These are phyloP conservation scores for Thamnaconus septentrionalis DNA, from an alignment of 2,113 vertebrate genomes.

Conservation along the genomic window DNA sequence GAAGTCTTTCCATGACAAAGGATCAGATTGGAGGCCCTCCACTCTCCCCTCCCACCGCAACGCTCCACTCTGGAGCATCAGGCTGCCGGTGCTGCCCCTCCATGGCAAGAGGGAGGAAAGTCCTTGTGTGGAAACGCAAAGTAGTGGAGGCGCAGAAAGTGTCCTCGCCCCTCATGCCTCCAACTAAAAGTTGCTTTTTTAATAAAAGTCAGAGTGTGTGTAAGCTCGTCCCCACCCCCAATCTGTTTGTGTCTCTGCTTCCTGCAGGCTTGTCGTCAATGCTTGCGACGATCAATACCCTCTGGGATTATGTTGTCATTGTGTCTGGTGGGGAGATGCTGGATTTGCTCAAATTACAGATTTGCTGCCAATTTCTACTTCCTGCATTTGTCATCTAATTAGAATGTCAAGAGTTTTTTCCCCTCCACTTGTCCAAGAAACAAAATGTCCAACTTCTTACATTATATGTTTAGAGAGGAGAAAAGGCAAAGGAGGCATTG, in stretches of 20 bases:
- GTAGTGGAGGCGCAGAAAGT: not conserved
- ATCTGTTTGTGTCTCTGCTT: too few species aligned
- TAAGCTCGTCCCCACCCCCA: too few species aligned
- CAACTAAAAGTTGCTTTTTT: not conserved
- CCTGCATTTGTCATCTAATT: too few species aligned
- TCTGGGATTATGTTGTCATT: constrained; percentile 18
- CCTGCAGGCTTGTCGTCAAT: too few species aligned
- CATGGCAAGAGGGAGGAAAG: constrained; percentile 28
- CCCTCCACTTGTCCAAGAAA: too few species aligned
- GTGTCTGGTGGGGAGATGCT: not conserved
- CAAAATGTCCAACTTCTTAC: too few species aligned
- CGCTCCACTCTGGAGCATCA: constrained; percentile 26
- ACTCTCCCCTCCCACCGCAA: constrained; percentile 46
- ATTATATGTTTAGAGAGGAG: too few species aligned
- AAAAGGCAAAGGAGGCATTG: not conserved
- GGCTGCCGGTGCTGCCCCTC: constrained; percentile 43
- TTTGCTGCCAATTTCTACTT: too few species aligned
- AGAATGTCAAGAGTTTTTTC: too few species aligned
- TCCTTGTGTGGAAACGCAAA: too few species aligned
- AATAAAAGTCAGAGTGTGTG: too few species aligned
- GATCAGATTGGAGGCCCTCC: constrained; percentile 56
- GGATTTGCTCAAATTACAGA: too few species aligned
- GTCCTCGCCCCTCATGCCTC: not conserved
- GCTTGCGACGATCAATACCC: constrained; percentile 25
- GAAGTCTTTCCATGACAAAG: constrained; percentile 70